Evolutionary conservation across 2,797 vertebrate species (phyloP).

Genomic region (Paguma larvata): DNA sequence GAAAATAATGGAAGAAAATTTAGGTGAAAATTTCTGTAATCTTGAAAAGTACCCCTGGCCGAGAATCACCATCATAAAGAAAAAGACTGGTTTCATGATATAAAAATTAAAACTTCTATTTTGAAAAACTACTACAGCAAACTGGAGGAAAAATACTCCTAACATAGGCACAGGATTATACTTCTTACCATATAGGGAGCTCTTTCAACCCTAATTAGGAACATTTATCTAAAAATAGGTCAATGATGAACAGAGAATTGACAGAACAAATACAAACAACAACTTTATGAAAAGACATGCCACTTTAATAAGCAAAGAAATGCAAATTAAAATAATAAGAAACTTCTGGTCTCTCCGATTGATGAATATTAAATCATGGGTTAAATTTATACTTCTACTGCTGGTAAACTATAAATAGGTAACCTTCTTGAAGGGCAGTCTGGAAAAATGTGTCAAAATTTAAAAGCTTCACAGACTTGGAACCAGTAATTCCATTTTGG

Average conservation of each 20-base stretch:
- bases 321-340: slow-evolving; percentile 13
- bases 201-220: slow-evolving; percentile 44
- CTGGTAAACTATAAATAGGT: not conserved
- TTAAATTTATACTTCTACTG: not conserved
- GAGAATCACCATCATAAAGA: not conserved
- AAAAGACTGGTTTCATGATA: not conserved
- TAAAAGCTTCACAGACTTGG: slow-evolving; percentile 36
- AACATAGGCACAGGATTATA: not conserved
- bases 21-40: not conserved
- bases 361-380: not conserved
- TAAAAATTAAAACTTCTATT: slow-evolving; percentile 18
- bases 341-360: not conserved
- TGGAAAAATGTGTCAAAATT: slow-evolving; percentile 22
- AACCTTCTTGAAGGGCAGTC: not conserved
- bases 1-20: slow-evolving; percentile 44
- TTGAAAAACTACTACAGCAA: slow-evolving; percentile 1
- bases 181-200: not conserved
- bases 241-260: slow-evolving; percentile 14
- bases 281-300: not conserved
- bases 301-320: not conserved
- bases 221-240: slow-evolving; percentile 54
- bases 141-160: not conserved
- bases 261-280: not conserved
- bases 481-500: slow-evolving; percentile 11
- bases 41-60: not conserved